Conservation (phyloP, 37 sponge, comb jelly and placozoan species). For the Aphrocallistes beatrix region DNA sequence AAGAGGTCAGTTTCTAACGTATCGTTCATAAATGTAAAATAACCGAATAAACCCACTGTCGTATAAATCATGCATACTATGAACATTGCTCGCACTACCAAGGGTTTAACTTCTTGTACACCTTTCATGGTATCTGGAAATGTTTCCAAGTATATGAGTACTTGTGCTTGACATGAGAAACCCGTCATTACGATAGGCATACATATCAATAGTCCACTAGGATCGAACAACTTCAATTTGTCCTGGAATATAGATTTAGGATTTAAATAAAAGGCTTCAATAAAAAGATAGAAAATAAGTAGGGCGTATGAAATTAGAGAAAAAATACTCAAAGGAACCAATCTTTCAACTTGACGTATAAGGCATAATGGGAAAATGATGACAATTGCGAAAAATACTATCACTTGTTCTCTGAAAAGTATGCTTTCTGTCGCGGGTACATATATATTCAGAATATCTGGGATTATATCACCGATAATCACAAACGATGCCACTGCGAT, state of each 20-base stretch:
- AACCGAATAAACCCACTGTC: neutral
- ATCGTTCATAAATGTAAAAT: neutral
- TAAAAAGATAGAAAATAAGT: neutral
- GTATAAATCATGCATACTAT: neutral
- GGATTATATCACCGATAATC: slow-evolving; percentile 6
- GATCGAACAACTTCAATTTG: neutral
- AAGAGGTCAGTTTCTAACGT: neutral
- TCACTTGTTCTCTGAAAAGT: neutral
- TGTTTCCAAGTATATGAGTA: neutral
- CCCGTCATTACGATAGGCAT: neutral
- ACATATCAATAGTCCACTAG: neutral
- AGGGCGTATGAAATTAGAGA: neutral
- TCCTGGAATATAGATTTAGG: neutral
- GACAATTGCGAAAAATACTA: neutral
- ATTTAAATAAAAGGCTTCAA: neutral
- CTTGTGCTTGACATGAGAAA: slow-evolving; percentile 7
- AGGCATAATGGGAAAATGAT: neutral
- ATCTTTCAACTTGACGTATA: neutral
- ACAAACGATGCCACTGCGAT: neutral
- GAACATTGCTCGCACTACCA: neutral
- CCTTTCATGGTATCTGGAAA: slow-evolving; percentile 13
- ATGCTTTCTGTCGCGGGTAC: neutral
- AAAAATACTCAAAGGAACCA: neutral
- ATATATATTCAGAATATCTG: neutral
- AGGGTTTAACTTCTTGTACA: neutral